Conservation (phyloP, 2,113 vertebrate genomes). For the Megaceryle torquata region DNA sequence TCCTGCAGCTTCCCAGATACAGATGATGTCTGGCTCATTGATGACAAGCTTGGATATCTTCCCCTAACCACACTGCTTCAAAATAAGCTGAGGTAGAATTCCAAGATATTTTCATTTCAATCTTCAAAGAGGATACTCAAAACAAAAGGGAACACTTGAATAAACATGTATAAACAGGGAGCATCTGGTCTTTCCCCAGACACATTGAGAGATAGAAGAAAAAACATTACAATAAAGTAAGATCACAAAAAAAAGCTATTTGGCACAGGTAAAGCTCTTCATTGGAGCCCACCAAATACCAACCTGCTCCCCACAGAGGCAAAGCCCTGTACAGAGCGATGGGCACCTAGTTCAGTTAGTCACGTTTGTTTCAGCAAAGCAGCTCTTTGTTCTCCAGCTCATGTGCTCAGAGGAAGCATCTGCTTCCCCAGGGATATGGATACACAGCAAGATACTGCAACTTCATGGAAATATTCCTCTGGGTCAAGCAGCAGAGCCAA, state of each 20-base stretch:
- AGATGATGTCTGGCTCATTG: not conserved
- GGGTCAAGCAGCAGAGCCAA: slow-evolving; percentile 32
- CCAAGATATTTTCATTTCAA: not conserved
- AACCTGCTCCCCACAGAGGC: not conserved
- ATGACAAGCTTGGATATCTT: not conserved
- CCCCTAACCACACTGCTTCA: not conserved
- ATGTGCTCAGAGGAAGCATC: not conserved
- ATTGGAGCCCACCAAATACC: not conserved
- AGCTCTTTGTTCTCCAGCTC: not conserved
- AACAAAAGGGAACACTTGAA: not conserved
- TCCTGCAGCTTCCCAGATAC: not conserved
- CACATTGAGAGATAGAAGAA: not conserved
- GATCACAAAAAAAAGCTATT: not conserved
- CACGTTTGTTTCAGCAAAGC: not conserved
- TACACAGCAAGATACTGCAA: not conserved
- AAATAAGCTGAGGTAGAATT: not conserved
- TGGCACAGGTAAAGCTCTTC: not conserved
- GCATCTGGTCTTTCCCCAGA: not conserved
- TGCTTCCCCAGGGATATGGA: not conserved
- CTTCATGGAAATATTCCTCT: slow-evolving; percentile 36
- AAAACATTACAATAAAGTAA: not conserved
- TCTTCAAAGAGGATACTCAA: slow-evolving; percentile 1
- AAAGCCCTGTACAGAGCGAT: not conserved
- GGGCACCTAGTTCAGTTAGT: not conserved
- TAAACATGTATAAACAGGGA: not conserved